phyloP scores from a whole-genome alignment of 2,888 invertebrate species.

The Ommatoiulus sabulosus region DNA sequence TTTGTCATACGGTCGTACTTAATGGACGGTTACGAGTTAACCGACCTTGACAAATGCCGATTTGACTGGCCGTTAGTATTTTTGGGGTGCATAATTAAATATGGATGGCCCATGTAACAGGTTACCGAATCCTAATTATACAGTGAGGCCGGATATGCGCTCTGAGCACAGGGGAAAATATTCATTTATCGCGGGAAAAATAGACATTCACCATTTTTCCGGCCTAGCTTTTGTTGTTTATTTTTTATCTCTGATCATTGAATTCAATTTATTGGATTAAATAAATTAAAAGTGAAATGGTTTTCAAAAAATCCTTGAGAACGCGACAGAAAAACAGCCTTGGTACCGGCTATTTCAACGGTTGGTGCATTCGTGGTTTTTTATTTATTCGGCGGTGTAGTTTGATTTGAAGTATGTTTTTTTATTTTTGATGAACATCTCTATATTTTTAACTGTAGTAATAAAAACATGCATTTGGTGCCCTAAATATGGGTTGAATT shows the following conservation, averaged over 20 bases:
- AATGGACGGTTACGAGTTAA: neutral
- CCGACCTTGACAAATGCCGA: neutral
- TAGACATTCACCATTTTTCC: slow-evolving; percentile 22
- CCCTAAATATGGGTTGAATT: slow-evolving; percentile 16
- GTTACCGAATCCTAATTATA: neutral
- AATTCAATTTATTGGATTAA: slow-evolving; percentile 36
- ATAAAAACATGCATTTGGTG: neutral
- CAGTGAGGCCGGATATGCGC: slow-evolving; percentile 4
- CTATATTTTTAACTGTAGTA: neutral
- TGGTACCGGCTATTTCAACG: neutral
- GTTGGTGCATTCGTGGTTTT: neutral
- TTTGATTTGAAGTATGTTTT: neutral
- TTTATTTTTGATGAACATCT: neutral
- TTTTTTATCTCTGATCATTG: neutral
- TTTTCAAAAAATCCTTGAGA: neutral
- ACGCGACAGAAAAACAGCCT: neutral
- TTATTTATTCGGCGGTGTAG: neutral
- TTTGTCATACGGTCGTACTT: neutral
- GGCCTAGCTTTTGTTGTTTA: neutral
- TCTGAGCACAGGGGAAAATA: neutral
- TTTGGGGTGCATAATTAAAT: neutral
- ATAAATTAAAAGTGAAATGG: neutral
- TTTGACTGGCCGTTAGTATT: neutral
- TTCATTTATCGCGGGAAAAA: neutral
- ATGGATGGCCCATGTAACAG: neutral